Conservation (phyloP, 2,797 vertebrate species). For the Vespertilio murinus region DNA sequence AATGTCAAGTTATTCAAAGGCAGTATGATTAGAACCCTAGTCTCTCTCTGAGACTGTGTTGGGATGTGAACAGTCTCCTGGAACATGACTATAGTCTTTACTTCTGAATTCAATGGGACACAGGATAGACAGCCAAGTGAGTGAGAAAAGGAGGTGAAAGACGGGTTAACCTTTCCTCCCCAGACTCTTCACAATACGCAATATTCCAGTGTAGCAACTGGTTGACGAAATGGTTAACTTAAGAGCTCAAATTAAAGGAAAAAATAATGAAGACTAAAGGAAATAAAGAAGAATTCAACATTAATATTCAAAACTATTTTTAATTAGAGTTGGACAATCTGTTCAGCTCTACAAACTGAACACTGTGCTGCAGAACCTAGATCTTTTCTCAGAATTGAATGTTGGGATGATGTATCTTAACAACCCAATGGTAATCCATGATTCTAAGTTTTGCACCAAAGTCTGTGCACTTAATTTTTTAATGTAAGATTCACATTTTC, state of each 20-base stretch:
- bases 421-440: conserved; percentile 60
- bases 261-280: not conserved
- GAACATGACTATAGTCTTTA: not conserved
- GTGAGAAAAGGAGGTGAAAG: not conserved
- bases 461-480: conserved; percentile 52
- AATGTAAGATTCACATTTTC: conserved; percentile 78
- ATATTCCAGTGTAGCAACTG: not conserved
- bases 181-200: not conserved
- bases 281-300: not conserved
- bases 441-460: conserved; percentile 63
- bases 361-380: conserved; percentile 43
- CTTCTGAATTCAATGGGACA: not conserved
- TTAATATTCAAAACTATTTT: conserved; percentile 43
- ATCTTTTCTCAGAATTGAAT: conserved; percentile 68
- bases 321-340: conserved; percentile 43
- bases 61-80: not conserved
- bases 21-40: not conserved
- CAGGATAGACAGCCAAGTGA: not conserved
- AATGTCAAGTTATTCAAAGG: not conserved
- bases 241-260: conserved; percentile 2
- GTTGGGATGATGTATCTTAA: conserved; percentile 49
- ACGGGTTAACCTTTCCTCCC: not conserved
- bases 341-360: conserved; percentile 68
- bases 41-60: not conserved
- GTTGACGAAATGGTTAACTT: not conserved